Evolutionary conservation across 2,888 invertebrate species (phyloP).

Genomic region (Diogma glabrata): DNA sequence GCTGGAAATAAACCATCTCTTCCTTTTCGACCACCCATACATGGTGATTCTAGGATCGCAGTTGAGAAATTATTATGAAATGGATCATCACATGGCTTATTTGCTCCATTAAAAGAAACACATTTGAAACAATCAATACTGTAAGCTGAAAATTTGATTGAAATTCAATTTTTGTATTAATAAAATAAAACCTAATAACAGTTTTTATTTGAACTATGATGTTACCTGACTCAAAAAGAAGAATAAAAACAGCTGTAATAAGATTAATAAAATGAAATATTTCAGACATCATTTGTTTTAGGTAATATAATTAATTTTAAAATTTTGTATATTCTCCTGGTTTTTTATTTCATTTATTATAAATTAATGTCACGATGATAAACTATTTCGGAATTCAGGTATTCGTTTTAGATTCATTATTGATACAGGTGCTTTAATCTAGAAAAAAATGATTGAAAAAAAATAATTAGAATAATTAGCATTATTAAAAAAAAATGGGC

Average conservation of each 20-base stretch:
- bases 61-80: conserved; percentile 86
- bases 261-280: neutral
- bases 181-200: neutral
- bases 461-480: too few species aligned
- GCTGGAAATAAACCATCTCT: conserved; percentile 91
- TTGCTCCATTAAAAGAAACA: conserved; percentile 78
- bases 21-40: conserved; percentile 88
- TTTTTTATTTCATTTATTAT: neutral
- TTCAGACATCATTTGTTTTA: neutral
- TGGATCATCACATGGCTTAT: conserved; percentile 85
- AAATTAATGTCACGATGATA: neutral
- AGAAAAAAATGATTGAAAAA: neutral
- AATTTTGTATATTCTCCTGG: neutral
- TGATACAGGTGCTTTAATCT: neutral
- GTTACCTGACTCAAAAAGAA: conserved; percentile 3
- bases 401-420: neutral
- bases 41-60: conserved; percentile 76
- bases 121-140: conserved; percentile 96
- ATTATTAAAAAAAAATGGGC: conserved; percentile 37
- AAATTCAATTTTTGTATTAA: neutral
- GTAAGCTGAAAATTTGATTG: conserved; percentile 33
- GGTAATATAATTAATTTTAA: neutral
- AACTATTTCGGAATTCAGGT: neutral
- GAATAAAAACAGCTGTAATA: conserved; percentile 7
- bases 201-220: neutral